These are phyloP conservation scores for Silurus asotus DNA, from an alignment of 2,113 vertebrate species.

Conservation along the genomic window DNA sequence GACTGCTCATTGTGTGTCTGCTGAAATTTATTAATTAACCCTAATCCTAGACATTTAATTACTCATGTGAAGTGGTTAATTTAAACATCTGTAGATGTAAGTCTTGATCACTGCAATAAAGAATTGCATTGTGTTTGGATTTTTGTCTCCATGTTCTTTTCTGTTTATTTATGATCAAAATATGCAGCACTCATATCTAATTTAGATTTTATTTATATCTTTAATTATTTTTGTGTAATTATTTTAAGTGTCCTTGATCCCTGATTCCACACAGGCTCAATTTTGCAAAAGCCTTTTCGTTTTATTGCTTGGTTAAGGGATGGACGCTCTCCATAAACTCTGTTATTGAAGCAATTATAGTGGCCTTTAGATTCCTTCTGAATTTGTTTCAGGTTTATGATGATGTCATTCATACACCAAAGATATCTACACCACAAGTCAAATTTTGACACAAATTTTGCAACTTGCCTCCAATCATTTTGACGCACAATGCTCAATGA, in stretches of 20 bases:
- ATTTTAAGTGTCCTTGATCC: neutral
- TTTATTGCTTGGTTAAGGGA: conserved; percentile 56
- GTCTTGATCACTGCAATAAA: conserved; percentile 46
- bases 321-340: conserved; percentile 59
- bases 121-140: conserved; percentile 14
- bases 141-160: conserved; percentile 12
- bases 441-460: neutral
- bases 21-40: conserved; percentile 95
- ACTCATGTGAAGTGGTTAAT: conserved; percentile 74
- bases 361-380: conserved; percentile 43
- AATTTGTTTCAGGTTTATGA: conserved; percentile 47
- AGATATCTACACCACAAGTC: neutral
- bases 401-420: conserved; percentile 41
- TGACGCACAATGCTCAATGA: neutral
- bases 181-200: neutral
- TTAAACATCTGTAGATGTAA: conserved; percentile 65
- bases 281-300: conserved; percentile 48
- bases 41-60: conserved; percentile 80
- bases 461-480: neutral
- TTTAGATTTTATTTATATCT: too few relatives aligned
- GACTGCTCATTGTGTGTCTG: conserved; percentile 73
- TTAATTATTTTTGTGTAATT: conserved; percentile 18
- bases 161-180: neutral
- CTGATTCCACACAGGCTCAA: conserved; percentile 37
- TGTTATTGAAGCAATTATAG: conserved; percentile 58